Evolutionary conservation across 2,888 invertebrate genomes (phyloP), one percentile per base, ranked within the genome.

Genomic region (Oligia strigilis): DNA sequence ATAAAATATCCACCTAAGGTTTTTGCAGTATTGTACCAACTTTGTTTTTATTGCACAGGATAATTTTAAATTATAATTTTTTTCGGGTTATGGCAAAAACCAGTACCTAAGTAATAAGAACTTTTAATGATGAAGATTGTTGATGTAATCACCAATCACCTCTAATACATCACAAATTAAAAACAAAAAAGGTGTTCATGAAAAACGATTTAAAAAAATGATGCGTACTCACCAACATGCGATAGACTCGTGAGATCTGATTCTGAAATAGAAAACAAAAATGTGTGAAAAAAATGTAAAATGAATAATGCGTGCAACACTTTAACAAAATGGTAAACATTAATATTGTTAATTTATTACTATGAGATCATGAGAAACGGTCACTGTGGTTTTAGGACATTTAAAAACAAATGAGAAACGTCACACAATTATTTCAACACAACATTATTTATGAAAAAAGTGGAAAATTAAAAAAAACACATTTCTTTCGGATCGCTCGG

Each of bases 241-340:
- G 97, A 97, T 93, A 97, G 96, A 93, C 97, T 97, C 93, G 97
- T 97, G 94, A 97, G 96, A 95, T 97, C 97, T 87, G 97, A 97
- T 97, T 97, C 97, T 97, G 97, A 93, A 97, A 97, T 93, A 91
- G 92, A 95, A 94, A 93, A 94, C 29, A 93, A 94, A 90, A 91
- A 92, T 88, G 93, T 88, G 93, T 94, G 93, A 94, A 93, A 90
- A 90, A 91, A 91, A 91, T 84, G 86, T 87, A 88, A 79, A 87
- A 90, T 90, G 88, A 83, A 43, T 58, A 73, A 87, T 87, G 87
- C 70, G 87, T 89, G 89, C 86, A 82, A 72, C 71, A 83, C 67
- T 49, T 66, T 87, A 85, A 90, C 52, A 82, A 73, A 81, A 82
- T 77, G 76, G 82, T 91, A 91, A 92, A 92, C 92, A 91, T 74